A percentile compares a stretch with the other conserved stretches of the same genome.
Conservation (phyloP, 2,113 vertebrate genomes). For the Psophia crepitans region DNA sequence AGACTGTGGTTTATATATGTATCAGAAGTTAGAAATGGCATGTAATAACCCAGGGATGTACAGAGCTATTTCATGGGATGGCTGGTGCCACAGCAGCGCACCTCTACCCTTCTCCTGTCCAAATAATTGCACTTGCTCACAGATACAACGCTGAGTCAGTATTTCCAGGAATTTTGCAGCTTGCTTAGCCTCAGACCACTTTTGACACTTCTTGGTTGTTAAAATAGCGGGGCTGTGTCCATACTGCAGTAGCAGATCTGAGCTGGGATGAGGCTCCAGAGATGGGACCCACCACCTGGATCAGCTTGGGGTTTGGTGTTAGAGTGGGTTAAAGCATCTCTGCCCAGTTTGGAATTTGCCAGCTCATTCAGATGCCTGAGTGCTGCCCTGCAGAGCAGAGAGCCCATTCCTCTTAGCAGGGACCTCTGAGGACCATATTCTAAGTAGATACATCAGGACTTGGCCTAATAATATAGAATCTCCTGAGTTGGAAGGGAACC, state of each 20-base stretch:
- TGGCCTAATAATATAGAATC: background rate
- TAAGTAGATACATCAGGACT: background rate
- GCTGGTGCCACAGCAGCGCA: background rate
- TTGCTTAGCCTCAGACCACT: background rate
- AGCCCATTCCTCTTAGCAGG: background rate
- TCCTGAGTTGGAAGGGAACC: too few species aligned
- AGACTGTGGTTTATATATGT: background rate
- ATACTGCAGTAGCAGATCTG: background rate
- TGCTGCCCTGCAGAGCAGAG: background rate
- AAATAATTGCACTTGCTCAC: background rate
- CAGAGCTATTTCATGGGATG: background rate
- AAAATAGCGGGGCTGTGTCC: background rate
- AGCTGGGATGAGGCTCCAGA: background rate
- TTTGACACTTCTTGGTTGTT: background rate
- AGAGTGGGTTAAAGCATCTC: background rate
- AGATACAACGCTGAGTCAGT: background rate
- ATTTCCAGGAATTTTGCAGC: background rate
- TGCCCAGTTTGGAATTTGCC: background rate
- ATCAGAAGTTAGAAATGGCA: background rate
- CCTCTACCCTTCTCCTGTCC: background rate
- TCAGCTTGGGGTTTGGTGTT: background rate
- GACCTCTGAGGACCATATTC: background rate
- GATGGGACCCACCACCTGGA: background rate
- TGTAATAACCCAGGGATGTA: background rate
- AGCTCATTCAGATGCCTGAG: accelerated